Evolutionary conservation across 2,113 vertebrate genomes (phyloP).

Genomic region (Corythoichthys haematopterus): DNA sequence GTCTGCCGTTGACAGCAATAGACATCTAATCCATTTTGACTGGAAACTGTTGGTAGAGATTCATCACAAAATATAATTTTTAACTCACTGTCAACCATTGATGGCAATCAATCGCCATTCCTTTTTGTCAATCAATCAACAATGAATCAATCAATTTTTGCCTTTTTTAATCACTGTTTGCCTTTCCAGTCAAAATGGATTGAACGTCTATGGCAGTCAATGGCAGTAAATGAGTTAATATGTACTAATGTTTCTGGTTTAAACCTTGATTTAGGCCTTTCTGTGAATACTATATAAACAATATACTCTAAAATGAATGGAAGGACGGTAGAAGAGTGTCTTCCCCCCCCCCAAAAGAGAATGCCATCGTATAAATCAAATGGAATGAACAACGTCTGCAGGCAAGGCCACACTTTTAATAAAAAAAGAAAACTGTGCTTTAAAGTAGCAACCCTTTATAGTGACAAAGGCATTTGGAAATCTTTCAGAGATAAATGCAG

Average conservation of each 20-base stretch:
- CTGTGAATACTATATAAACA: background rate
- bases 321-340: background rate
- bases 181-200: too few relatives aligned
- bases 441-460: background rate
- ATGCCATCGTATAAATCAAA: background rate
- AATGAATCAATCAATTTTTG: too few relatives aligned
- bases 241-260: background rate
- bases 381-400: background rate
- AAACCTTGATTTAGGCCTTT: background rate
- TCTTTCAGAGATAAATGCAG: slow-evolving; percentile 3
- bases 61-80: too few relatives aligned
- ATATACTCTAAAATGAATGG: background rate
- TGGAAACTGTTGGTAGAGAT: too few relatives aligned
- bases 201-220: too few relatives aligned
- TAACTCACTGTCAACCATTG: too few relatives aligned
- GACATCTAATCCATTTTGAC: too few relatives aligned
- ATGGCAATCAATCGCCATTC: too few relatives aligned
- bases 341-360: background rate
- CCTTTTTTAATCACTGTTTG: too few relatives aligned
- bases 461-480: background rate
- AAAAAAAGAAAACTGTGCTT: slow-evolving; percentile 5
- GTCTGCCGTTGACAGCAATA: too few relatives aligned
- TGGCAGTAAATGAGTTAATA: too few relatives aligned
- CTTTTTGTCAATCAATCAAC: too few relatives aligned
- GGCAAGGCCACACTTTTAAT: background rate